phyloP scores from a whole-genome alignment of 2,888 invertebrate species.

The Polydesmus complanatus region DNA sequence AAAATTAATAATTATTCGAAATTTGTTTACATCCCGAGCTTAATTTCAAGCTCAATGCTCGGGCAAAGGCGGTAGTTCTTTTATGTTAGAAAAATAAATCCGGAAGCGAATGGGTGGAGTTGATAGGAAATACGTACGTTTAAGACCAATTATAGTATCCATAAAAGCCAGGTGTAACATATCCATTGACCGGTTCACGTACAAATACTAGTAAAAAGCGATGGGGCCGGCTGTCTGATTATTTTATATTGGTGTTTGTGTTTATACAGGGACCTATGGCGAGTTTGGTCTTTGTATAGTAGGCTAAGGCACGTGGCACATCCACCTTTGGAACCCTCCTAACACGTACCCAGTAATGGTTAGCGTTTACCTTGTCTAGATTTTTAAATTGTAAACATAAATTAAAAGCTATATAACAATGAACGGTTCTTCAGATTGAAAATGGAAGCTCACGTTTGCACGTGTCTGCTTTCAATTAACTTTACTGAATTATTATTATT shows the following conservation, averaged over 20 bases:
- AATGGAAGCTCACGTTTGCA: too few relatives aligned
- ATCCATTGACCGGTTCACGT: neutral
- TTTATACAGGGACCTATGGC: neutral
- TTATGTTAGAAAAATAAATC: neutral
- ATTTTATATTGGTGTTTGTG: neutral
- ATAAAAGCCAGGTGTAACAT: conserved; percentile 5
- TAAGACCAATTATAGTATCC: conserved; percentile 7
- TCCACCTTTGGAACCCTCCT: too few relatives aligned
- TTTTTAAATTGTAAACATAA: too few relatives aligned
- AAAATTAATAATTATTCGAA: neutral
- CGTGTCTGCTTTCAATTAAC: too few relatives aligned
- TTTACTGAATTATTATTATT: too few relatives aligned
- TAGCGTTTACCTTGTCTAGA: too few relatives aligned
- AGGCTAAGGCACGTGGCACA: too few relatives aligned
- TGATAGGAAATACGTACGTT: neutral
- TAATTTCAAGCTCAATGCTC: neutral
- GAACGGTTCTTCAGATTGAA: too few relatives aligned
- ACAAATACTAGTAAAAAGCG: neutral
- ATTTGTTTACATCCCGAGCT: neutral
- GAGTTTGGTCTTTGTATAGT: too few relatives aligned
- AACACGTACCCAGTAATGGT: too few relatives aligned
- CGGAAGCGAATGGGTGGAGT: neutral
- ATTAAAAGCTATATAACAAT: too few relatives aligned
- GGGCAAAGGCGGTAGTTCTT: neutral
- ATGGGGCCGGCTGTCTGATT: neutral